Percentiles rank a stretch among this genome's conserved stretches.
These are phyloP conservation scores for Xiphophorus maculatus DNA, from an alignment of 2,113 vertebrate genomes.

Conservation along the genomic window DNA sequence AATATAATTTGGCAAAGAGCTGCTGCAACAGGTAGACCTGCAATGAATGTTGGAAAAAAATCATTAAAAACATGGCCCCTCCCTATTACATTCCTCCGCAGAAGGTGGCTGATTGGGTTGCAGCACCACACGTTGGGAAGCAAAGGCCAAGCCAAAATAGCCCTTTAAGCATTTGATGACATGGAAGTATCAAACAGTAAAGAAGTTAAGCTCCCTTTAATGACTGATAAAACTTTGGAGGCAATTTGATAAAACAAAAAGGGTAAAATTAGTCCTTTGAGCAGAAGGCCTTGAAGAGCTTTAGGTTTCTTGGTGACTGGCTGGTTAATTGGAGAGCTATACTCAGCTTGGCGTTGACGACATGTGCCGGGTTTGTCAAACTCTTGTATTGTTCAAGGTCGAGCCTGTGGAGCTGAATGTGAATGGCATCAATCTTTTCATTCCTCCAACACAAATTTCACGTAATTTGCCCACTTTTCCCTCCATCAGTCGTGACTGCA, in stretches of 20 bases:
- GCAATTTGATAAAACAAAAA: constrained; percentile 7
- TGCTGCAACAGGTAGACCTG: too few relatives aligned
- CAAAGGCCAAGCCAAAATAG: constrained; percentile 7
- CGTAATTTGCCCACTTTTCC: background rate
- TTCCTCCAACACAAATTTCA: background rate
- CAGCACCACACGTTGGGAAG: background rate
- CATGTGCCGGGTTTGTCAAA: background rate
- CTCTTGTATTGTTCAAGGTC: constrained; percentile 30
- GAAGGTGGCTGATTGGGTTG: constrained; percentile 3
- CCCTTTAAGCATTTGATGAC: constrained; percentile 19
- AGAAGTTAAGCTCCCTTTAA: background rate
- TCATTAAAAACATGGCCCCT: background rate
- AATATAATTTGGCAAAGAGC: too few relatives aligned
- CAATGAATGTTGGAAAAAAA: background rate
- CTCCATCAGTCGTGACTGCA: background rate
- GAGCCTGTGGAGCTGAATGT: constrained; percentile 1
- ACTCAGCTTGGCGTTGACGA: background rate
- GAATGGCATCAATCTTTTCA: constrained; percentile 24
- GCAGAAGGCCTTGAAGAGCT: constrained; percentile 40
- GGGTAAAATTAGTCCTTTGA: constrained; percentile 43
- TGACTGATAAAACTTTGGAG: constrained; percentile 20
- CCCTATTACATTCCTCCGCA: background rate
- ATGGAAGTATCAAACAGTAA: constrained; percentile 14
- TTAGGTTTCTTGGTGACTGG: constrained; percentile 16
- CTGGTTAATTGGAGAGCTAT: constrained; percentile 18